Evolutionary conservation across 2,797 vertebrate species (phyloP).

Genomic region (Phyllotis vaccarum): DNA sequence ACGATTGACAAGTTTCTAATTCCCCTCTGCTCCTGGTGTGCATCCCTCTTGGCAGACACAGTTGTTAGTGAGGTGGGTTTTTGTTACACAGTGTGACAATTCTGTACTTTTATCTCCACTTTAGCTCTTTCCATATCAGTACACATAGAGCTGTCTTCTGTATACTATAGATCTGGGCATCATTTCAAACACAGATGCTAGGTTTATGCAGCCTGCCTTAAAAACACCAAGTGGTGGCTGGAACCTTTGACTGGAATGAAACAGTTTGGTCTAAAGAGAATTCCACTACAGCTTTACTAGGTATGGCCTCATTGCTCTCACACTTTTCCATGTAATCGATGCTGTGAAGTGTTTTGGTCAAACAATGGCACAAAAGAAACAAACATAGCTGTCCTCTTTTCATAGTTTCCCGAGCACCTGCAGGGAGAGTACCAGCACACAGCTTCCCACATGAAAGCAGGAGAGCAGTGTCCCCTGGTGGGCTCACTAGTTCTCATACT

Average conservation of each 20-base stretch:
- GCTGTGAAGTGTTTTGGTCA: not conserved
- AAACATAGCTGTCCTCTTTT: not conserved
- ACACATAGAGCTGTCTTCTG: not conserved
- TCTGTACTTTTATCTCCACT: not conserved
- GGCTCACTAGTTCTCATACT: not conserved
- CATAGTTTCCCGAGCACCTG: not conserved
- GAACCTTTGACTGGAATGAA: not conserved
- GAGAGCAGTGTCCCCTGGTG: not conserved
- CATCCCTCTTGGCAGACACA: not conserved
- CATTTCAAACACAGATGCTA: not conserved
- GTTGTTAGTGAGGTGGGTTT: not conserved
- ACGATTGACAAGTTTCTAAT: not conserved
- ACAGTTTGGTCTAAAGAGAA: not conserved
- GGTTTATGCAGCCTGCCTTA: not conserved
- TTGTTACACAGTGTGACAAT: not conserved
- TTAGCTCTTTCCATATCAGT: not conserved
- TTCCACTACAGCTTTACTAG: not conserved
- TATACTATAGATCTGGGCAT: not conserved
- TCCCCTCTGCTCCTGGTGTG: not conserved
- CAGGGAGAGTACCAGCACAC: not conserved
- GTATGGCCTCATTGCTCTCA: slow-evolving; percentile 2
- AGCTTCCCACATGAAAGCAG: not conserved
- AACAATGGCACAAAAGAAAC: not conserved
- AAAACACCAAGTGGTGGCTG: not conserved
- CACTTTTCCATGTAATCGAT: not conserved